Base-by-base conservation (phyloP, 2,113 vertebrate species). In the Pagrus major region DNA sequence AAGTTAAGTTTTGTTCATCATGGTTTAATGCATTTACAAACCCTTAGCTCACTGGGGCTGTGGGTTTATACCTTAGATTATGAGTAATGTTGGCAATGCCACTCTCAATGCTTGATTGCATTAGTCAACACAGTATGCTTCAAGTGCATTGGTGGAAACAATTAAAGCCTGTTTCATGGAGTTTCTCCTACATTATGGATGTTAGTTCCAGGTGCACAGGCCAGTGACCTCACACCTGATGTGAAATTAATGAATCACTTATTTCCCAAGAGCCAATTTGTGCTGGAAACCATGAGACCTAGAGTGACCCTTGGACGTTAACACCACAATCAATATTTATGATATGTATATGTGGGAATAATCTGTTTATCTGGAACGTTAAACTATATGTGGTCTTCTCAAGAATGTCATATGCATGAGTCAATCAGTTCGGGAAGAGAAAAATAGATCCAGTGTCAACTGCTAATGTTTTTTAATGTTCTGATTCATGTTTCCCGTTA, bases 271-370 rank as follows among this genome's bases (percentile, higher is more conserved):
- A 78, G 70, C 27, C 70, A 75, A 72, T 87, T 83, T 89, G 66
- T 64, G 72, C 60, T 31, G 42, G 52, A 31, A 83, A 49, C 70
- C 44, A n/a, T 20, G 12, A 5, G 23, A 39, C 66, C 44, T 9
- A 39, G 51, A 67, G 31, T 81, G 81, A 78, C 84, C 75, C 42
- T 33, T 46, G 41, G 67, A 11, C 41, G 1, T 65, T 37, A 66
- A 68, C 31, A 7, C 37, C 46, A 27, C n/a, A 25, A 80, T 85
- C 46, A 80, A 80, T 88, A 84, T 90, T 76, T 67, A 86, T 85
- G 47, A 71, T 47, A 63, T 71, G 73, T 33, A 78, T 71, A 70
- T 73, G 46, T 23, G 21, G n/a, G 25, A 16, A 52, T 6, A 18
- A n/a, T 49, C 8, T 20, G 12, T 59, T 29, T 52, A 35, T 74